Evolutionary conservation across 2,888 invertebrate genomes (phyloP), one percentile per base, ranked within the genome.

Genomic region (Melanostoma scalare): DNA sequence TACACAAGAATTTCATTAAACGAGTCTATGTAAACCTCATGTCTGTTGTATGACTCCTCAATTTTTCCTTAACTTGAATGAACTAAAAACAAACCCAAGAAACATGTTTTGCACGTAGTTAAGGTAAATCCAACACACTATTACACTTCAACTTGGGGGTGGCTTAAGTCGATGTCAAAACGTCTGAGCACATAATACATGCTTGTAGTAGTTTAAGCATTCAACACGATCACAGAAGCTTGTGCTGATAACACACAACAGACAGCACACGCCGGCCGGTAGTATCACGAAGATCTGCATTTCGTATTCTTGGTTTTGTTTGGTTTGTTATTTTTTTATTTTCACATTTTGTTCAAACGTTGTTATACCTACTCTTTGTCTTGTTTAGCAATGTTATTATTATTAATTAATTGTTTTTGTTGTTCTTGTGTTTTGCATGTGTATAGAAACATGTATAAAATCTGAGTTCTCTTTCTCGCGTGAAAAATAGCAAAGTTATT

Each of bases 221-320:
- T 61, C 6, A 31, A 36, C 48, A 42, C 48, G 48, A 38, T n/a
- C 44, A 8, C 33, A 58, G 8, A 36, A 36, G 6, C 61, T 48
- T 38, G 10, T 40, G 31, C 68, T 82, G 82, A 77, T 82, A 82
- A 73, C 73, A 35, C 30, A n/a, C 35, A 44, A 40, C 42, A 30
- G 40, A n/a, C 61, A 50, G 50, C 60, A 33, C 46, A 33, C 60
- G 36, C 36, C 40, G 73, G 33, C 50, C 69, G 63, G 68, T 63
- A 73, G 74, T 73, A 53, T 69, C 73, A 73, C 42, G 42, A 56
- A 67, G 79, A 84, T 79, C 75, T 71, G 79, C 61, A 79, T 71
- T 75, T 65, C 79, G 38, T 79, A 67, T 78, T 75, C 67, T 79
- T 78, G 9, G 71, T 20, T 20, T 20, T 20, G 20, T 20, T 20